Evolutionary conservation across 2,113 vertebrate genomes (phyloP), one percentile per base, ranked within the genome.

Genomic region (Heterocephalus glaber): DNA sequence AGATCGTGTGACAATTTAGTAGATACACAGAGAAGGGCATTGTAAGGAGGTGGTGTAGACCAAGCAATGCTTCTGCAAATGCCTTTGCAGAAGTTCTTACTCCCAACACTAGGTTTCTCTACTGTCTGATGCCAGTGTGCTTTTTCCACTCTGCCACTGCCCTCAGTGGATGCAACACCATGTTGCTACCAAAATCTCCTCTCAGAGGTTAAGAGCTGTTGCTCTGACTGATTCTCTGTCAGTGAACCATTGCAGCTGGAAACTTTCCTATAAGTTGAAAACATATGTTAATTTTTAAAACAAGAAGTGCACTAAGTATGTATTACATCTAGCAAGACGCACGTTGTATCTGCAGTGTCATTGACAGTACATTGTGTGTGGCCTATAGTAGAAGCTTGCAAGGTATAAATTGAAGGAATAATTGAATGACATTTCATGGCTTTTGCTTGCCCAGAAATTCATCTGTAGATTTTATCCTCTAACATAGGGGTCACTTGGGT

Each of bases 381-480:
- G 44, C 47, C 56, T 7, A n/a, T 1, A 84, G 61, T 2, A 65
- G 58, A 83, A 72, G 66, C 56, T 87, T 83, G 14, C 20, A 35
- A 88, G 33, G 26, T 70, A 70, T 44, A 85, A 52, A 68, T 0
- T 35, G 14, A 96, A 8, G 35, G 49, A 94, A 38, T 52, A 66
- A 86, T 24, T 83, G 33, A 52, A 89, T 66, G 24, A 74, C 93
- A 80, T 22, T 24, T 89, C 63, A 41, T 5, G 60, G 60, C 44
- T 89, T 92, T 92, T 81, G 30, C 8, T 94, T 91, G n/a, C 24
- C 17, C 68, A 91, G 30, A 80, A 68, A 89, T 91, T 87, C 74
- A 81, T 61, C 83, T 84, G 74, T n/a, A 63, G 41, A 91, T 12
- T 94, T 9, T 7, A 35, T 13, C 63, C 54, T 96, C 60, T 89